Evolutionary conservation across 2,113 vertebrate species (phyloP).

Genomic region (Gymnocephalus cernua): DNA sequence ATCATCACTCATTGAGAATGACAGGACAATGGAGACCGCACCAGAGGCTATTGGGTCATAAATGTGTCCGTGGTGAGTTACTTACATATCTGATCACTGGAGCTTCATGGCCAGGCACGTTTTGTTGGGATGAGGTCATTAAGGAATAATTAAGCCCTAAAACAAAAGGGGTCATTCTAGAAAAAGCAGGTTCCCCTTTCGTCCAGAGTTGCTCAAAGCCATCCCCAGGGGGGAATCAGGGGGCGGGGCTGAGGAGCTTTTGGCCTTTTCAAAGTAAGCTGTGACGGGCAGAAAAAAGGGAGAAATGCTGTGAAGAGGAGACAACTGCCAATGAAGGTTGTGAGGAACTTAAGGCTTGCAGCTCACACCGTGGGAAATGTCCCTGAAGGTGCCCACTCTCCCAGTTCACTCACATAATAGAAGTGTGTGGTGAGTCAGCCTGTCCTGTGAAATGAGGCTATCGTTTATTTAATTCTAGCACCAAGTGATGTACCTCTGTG

Average conservation of each 20-base stretch:
- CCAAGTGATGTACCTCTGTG: constrained; percentile 51
- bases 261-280: constrained; percentile 78
- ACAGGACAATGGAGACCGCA: constrained; percentile 73
- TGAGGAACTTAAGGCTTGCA: constrained; percentile 43
- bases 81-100: constrained; percentile 64
- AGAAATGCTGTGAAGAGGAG: constrained; percentile 54
- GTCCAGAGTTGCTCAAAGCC: constrained; percentile 70
- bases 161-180: constrained; percentile 79
- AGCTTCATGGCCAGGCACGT: constrained; percentile 71
- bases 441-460: constrained; percentile 40
- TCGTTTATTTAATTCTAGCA: constrained; percentile 16
- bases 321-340: constrained; percentile 66
- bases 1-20: constrained; percentile 76
- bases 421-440: constrained; percentile 50
- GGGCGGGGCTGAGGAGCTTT: constrained; percentile 56
- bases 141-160: constrained; percentile 80
- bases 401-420: constrained; percentile 43
- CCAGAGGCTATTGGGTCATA: constrained; percentile 77
- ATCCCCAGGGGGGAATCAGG: constrained; percentile 56
- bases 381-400: constrained; percentile 31
- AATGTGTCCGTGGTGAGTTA: constrained; percentile 58
- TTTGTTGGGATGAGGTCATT: constrained; percentile 82
- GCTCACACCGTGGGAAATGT: constrained; percentile 74
- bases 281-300: constrained; percentile 59
- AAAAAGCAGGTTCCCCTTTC: constrained; percentile 72